Conservation (phyloP, 2,888 invertebrate species). For the Limnephilus rhombicus region DNA sequence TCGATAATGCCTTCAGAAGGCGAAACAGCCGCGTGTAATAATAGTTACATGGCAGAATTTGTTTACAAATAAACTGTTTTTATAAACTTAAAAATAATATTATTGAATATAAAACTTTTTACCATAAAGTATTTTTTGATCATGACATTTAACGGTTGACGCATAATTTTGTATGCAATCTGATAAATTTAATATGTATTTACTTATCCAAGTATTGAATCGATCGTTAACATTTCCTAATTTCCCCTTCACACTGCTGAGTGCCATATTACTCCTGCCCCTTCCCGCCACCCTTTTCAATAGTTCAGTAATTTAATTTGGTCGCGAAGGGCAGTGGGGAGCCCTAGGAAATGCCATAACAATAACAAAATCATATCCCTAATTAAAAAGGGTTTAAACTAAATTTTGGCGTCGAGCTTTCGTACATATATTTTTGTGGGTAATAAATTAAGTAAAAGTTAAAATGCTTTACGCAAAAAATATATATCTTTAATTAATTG, state of each 20-base stretch:
- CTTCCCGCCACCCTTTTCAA: slow-evolving; percentile 31
- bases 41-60: too few relatives aligned
- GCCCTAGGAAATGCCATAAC: slow-evolving; percentile 50
- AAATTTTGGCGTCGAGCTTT: slow-evolving; percentile 32
- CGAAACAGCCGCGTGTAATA: too few relatives aligned
- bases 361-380: slow-evolving; percentile 56
- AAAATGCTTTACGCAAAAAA: neutral
- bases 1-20: too few relatives aligned
- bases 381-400: slow-evolving; percentile 54
- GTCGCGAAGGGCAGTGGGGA: slow-evolving; percentile 15
- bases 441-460: neutral
- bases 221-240: slow-evolving; percentile 42
- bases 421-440: neutral
- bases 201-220: slow-evolving; percentile 27
- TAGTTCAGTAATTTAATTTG: slow-evolving; percentile 49
- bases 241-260: neutral
- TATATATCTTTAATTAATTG: neutral
- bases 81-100: too few relatives aligned
- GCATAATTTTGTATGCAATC: neutral
- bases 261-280: slow-evolving; percentile 11
- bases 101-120: too few relatives aligned
- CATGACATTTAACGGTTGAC: too few relatives aligned
- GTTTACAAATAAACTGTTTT: too few relatives aligned
- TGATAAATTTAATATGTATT: neutral
- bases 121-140: too few relatives aligned